Percentiles rank a stretch among this genome's conserved stretches.
These are phyloP conservation scores for Itoplectis maculator DNA, from an alignment of 2,888 invertebrate genomes.

Conservation along the genomic window DNA sequence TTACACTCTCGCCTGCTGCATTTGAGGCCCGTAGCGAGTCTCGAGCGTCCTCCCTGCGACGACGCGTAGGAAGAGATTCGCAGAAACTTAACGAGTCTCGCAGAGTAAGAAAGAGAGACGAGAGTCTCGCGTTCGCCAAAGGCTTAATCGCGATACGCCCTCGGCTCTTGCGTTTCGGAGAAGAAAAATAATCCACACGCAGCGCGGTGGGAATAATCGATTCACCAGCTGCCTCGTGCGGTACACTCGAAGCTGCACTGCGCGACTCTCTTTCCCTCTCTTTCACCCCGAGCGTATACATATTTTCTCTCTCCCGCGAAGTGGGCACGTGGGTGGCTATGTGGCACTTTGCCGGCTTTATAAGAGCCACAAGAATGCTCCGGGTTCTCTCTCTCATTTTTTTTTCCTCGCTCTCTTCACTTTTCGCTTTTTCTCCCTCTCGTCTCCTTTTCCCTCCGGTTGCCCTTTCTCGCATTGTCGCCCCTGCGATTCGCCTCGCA, in stretches of 20 bases:
- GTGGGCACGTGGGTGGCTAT: constrained; percentile 82
- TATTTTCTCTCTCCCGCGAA: constrained; percentile 76
- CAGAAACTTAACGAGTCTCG: constrained; percentile 60
- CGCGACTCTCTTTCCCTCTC: no score
- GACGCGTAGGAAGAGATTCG: constrained; percentile 51
- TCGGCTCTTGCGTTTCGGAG: constrained; percentile 40
- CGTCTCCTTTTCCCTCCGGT: constrained; percentile 25
- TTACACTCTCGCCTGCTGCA: background rate
- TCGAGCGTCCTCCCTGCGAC: no score
- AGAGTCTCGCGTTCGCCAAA: constrained; percentile 38
- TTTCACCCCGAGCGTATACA: no score
- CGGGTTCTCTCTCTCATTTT: constrained; percentile 63
- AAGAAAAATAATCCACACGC: constrained; percentile 65
- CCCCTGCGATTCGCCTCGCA: constrained; percentile 30
- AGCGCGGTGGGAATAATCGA: constrained; percentile 69
- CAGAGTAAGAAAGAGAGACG: no score
- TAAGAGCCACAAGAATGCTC: constrained; percentile 80
- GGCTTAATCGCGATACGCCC: constrained; percentile 65
- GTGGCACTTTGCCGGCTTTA: constrained; percentile 82
- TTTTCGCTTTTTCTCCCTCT: constrained; percentile 64
- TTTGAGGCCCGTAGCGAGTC: constrained; percentile 16
- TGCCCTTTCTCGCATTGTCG: constrained; percentile 45
- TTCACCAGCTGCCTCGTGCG: constrained; percentile 77
- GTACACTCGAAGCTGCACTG: constrained; percentile 13
- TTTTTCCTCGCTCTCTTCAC: constrained; percentile 62